Conservation (phyloP, 35 echinoderm and acorn worm genomes). For the Ophiothrix spiculata region DNA sequence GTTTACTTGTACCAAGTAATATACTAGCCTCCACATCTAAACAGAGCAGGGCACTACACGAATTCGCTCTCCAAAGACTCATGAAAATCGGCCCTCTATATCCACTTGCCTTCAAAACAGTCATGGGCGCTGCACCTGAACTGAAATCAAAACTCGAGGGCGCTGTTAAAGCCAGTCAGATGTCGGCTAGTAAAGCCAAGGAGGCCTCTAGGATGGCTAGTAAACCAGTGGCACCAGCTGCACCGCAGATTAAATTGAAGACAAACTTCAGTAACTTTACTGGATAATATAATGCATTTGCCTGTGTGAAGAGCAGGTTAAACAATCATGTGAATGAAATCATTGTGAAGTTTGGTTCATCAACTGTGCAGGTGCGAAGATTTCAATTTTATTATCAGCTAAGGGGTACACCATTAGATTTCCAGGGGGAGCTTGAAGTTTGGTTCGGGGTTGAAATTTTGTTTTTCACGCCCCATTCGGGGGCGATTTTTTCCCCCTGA, state of each 20-base stretch:
- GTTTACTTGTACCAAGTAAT: constrained; percentile 39
- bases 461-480: too few relatives aligned
- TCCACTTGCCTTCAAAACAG: constrained; percentile 76
- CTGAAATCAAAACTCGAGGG: constrained; percentile 91
- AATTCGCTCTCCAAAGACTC: constrained; percentile 77
- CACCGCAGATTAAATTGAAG: constrained; percentile 91
- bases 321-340: too few relatives aligned
- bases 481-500: too few relatives aligned
- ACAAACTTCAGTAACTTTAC: constrained; percentile 98
- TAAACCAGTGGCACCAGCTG: constrained; percentile 29
- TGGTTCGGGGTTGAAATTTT: too few relatives aligned
- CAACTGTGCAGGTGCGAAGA: too few relatives aligned
- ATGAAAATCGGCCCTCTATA: constrained; percentile 95
- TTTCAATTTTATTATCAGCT: too few relatives aligned
- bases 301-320: too few relatives aligned
- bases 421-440: too few relatives aligned
- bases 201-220: constrained; percentile 31
- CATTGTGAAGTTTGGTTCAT: too few relatives aligned
- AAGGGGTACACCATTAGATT: too few relatives aligned
- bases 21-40: constrained; percentile 41
- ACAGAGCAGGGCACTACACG: constrained; percentile 71
- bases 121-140: constrained; percentile 71
- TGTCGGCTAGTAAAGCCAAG: constrained; percentile 64
- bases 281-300: too few relatives aligned
- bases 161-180: constrained; percentile 69